These are phyloP conservation scores for Phragmatobia fuliginosa DNA, from an alignment of 2,888 invertebrate genomes.

Conservation along the genomic window DNA sequence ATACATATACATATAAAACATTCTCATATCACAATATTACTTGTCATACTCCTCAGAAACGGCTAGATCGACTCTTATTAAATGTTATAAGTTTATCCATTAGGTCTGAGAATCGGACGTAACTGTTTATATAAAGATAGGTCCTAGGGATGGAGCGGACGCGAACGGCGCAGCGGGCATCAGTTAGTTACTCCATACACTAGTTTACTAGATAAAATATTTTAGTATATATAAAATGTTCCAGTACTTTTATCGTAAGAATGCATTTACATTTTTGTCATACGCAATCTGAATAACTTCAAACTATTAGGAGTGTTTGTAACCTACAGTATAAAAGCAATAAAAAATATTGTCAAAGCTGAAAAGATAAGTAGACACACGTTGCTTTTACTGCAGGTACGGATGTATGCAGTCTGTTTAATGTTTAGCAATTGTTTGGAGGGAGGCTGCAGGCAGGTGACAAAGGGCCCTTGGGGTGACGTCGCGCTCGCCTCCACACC, in stretches of 20 bases:
- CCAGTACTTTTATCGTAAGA: neutral
- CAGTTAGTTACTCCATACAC: too few species aligned
- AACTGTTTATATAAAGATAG: too few species aligned
- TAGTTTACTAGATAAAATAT: neutral
- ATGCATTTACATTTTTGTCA: neutral
- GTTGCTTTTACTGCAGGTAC: slow-evolving; percentile 34
- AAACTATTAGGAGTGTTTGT: neutral
- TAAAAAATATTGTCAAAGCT: slow-evolving; percentile 9
- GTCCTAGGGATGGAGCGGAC: too few species aligned
- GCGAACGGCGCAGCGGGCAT: too few species aligned
- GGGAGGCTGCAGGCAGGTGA: slow-evolving; percentile 64
- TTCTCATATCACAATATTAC: too few species aligned
- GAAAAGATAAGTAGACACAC: slow-evolving; percentile 27
- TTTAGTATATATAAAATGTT: neutral
- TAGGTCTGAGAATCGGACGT: too few species aligned
- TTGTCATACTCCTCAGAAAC: too few species aligned
- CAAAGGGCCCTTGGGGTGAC: slow-evolving; percentile 75
- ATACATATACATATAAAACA: neutral
- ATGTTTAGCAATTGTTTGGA: slow-evolving; percentile 69
- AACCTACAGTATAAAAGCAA: slow-evolving; percentile 3
- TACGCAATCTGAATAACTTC: neutral
- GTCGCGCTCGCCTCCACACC: slow-evolving; percentile 50
- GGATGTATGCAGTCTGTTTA: slow-evolving; percentile 50
- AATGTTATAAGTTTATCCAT: too few species aligned
- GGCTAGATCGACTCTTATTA: too few species aligned